phyloP scores from a whole-genome alignment of 2,113 vertebrate species.

The Epinephelus cyanopodus region DNA sequence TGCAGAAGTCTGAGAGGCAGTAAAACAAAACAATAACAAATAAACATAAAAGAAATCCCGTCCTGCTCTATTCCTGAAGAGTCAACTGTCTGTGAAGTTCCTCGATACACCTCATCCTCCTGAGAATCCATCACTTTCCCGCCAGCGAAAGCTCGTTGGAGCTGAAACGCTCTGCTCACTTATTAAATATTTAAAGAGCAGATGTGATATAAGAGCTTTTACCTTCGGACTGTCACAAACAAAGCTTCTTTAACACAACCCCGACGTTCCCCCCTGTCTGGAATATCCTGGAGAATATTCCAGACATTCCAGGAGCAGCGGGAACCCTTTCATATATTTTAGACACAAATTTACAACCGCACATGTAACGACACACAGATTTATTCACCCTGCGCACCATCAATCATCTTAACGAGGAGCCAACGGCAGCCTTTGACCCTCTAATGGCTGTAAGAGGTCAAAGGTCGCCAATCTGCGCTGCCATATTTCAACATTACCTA shows the following conservation, averaged over 20 bases:
- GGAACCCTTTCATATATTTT: conserved; percentile 1
- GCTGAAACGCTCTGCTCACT: neutral
- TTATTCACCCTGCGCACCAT: neutral
- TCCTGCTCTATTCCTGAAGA: neutral
- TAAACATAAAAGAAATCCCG: neutral
- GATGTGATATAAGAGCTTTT: conserved; percentile 38
- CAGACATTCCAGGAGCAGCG: conserved; percentile 20
- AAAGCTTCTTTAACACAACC: neutral
- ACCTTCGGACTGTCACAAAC: conserved; percentile 41
- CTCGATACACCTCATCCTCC: neutral
- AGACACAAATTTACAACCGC: neutral
- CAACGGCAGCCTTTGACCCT: neutral
- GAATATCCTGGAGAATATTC: conserved; percentile 17
- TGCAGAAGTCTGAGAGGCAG: neutral
- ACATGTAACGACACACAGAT: neutral
- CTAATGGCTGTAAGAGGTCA: conserved; percentile 14
- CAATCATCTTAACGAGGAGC: conserved; percentile 40
- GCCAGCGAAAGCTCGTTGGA: neutral
- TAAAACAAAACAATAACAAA: neutral
- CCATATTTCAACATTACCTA: neutral
- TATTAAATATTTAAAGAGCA: conserved; percentile 58
- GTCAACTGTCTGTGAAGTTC: neutral
- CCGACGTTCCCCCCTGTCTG: neutral
- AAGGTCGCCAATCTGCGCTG: conserved; percentile 1
- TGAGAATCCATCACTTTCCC: conserved; percentile 3